These are phyloP conservation scores for Paracanthobrama guichenoti DNA, from an alignment of 2,113 vertebrate species.

Conservation along the genomic window DNA sequence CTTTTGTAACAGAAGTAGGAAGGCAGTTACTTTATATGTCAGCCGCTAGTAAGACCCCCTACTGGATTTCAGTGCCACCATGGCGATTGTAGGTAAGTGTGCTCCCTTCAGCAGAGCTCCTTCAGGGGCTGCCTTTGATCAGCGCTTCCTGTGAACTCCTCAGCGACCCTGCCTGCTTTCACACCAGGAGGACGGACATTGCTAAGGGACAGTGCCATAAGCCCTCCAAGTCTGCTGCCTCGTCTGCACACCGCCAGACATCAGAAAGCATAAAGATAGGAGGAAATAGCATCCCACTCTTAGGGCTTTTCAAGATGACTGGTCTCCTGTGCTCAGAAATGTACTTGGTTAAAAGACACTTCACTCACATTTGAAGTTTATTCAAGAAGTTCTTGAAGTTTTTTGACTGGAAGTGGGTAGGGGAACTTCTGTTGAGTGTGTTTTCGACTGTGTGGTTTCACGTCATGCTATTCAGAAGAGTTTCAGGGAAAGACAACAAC, in stretches of 20 bases:
- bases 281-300: not conserved
- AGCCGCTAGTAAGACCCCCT: conserved; percentile 19
- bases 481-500: not conserved
- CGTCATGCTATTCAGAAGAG: not conserved
- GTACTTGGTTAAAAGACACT: conserved; percentile 37
- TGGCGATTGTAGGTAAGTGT: conserved; percentile 1
- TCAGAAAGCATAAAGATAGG: conserved; percentile 11
- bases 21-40: conserved; percentile 11
- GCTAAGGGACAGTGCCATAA: conserved; percentile 13
- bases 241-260: not conserved
- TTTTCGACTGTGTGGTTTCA: not conserved
- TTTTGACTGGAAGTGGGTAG: not conserved
- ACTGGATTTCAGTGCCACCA: conserved; percentile 20
- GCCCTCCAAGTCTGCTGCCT: not conserved
- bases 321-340: conserved; percentile 15
- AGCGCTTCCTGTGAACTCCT: not conserved
- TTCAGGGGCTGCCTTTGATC: conserved; percentile 20
- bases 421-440: not conserved
- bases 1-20: conserved; percentile 13
- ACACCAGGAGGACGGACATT: not conserved
- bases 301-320: conserved; percentile 26
- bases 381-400: conserved; percentile 19
- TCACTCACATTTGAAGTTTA: not conserved
- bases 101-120: conserved; percentile 7
- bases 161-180: not conserved